phyloP scores from a whole-genome alignment of 2,797 vertebrate genomes.

The Sebastes alutus region DNA sequence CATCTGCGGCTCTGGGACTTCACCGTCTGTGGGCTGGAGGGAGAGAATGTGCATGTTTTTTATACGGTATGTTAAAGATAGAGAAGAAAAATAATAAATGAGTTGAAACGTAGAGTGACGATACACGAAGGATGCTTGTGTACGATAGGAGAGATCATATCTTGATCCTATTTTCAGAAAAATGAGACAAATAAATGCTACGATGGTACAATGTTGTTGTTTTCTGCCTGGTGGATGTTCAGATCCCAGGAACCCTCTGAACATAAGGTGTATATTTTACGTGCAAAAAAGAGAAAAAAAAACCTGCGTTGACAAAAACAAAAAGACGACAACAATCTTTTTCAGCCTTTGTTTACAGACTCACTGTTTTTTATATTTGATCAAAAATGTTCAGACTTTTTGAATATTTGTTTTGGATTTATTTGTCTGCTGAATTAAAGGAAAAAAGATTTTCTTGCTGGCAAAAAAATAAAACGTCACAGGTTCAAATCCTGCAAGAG shows the following conservation, averaged over 20 bases:
- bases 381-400: not conserved
- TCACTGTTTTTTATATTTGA: slow-evolving; percentile 10
- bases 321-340: not conserved
- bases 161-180: slow-evolving; percentile 62
- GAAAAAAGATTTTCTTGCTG: not conserved
- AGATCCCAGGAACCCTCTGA: slow-evolving; percentile 22
- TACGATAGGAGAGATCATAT: slow-evolving; percentile 34
- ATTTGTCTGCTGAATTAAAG: not conserved
- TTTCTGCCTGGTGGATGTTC: slow-evolving; percentile 4
- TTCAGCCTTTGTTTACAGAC: slow-evolving; percentile 45
- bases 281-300: slow-evolving; percentile 14
- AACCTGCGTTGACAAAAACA: not conserved
- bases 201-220: slow-evolving; percentile 22
- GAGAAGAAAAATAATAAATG: slow-evolving; percentile 22
- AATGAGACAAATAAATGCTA: slow-evolving; percentile 27
- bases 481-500: slow-evolving; percentile 24
- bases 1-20: slow-evolving; percentile 42
- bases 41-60: slow-evolving; percentile 71
- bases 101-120: slow-evolving; percentile 9
- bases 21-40: slow-evolving; percentile 16
- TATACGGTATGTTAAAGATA: slow-evolving; percentile 44
- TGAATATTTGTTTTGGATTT: slow-evolving; percentile 34
- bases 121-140: slow-evolving; percentile 61
- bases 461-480: not conserved
- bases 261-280: slow-evolving; percentile 64